phyloP scores from a whole-genome alignment of 2,888 invertebrate genomes.

The Ophion ellenae region DNA sequence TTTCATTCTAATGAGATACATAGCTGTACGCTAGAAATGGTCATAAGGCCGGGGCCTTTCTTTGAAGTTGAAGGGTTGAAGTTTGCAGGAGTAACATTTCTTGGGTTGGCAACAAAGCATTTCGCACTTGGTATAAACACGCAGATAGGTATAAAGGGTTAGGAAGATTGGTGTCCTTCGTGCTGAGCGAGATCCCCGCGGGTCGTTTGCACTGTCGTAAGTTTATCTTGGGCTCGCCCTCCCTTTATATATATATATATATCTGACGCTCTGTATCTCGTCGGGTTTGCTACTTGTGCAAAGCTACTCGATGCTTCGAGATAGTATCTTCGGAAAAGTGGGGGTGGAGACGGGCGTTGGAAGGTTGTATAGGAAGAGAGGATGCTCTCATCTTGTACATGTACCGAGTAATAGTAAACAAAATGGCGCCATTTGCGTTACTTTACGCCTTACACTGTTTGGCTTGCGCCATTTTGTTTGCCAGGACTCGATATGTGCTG shows the following conservation, averaged over 20 bases:
- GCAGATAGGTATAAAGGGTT: not conserved
- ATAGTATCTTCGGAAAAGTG: slow-evolving; percentile 5
- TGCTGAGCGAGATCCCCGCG: slow-evolving; percentile 39
- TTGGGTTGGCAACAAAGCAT: slow-evolving; percentile 51
- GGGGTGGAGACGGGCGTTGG: not conserved
- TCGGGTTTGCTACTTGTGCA: slow-evolving; percentile 33
- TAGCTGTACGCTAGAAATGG: not conserved
- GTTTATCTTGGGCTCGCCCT: slow-evolving; percentile 70
- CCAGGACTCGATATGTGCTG: not conserved
- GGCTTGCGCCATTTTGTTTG: slow-evolving; percentile 10
- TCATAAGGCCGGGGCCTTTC: slow-evolving; percentile 13
- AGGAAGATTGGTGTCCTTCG: slow-evolving; percentile 22
- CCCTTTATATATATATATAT: not conserved
- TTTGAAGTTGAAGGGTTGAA: not conserved
- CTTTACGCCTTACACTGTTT: not conserved
- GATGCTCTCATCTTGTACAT: not conserved
- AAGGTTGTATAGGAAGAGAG: not conserved
- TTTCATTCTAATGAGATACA: not conserved
- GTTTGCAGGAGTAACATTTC: slow-evolving; percentile 28
- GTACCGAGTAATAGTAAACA: not conserved
- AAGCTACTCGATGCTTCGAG: slow-evolving; percentile 38
- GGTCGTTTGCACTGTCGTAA: slow-evolving; percentile 75
- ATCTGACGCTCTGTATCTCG: not conserved
- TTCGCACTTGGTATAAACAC: slow-evolving; percentile 31
- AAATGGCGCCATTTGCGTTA: slow-evolving; percentile 5